Evolutionary conservation across 2,797 vertebrate genomes (phyloP), one percentile per base, ranked within the genome.

Genomic region (Rhinogobio ventralis): DNA sequence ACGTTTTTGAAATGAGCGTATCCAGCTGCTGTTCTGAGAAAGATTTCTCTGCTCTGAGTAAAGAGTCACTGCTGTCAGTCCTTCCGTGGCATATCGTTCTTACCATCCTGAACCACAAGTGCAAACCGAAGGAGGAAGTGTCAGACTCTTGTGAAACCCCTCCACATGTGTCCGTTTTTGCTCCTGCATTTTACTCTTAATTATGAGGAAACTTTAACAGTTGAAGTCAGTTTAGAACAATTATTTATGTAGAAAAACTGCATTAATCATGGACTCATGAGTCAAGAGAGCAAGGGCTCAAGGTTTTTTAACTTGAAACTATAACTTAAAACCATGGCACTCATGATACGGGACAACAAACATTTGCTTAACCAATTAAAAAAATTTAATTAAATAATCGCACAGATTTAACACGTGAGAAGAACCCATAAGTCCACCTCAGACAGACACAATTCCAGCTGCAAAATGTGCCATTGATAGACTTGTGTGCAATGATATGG

Each of bases 71-170:
- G 17, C 42, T 79, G 28, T 39, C 77, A 74, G 76, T 71, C 49
- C 49, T 17, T 57, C 55, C 28, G 73, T 79, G 64, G 67, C n/a
- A 53, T 82, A 25, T 62, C 76, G 49, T 89, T 89, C 75, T 77
- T 72, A 82, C 66, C 77, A 81, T 88, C 55, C 80, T 86, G 77
- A 87, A 64, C 68, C 83, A 71, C 83, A 76, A 30, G 39, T 49
- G 66, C 81, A 67, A 77, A 86, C 64, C 45, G 68, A 88, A 87
- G 83, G 85, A 91, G 90, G 79, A 88, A 89, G 91, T 85, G 87
- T 88, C 87, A 84, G 85, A 87, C 13, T 51, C 80, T 92, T 94
- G 88, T 83, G 92, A 92, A 92, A 95, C 86, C 87, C 60, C n/a
- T 62, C 11, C 28, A 5, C 78, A 23, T 23, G 55, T 69, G 20